Evolutionary conservation across 2,113 vertebrate genomes (phyloP), one percentile per base, ranked within the genome.

Genomic region (Bambusicola thoracicus): DNA sequence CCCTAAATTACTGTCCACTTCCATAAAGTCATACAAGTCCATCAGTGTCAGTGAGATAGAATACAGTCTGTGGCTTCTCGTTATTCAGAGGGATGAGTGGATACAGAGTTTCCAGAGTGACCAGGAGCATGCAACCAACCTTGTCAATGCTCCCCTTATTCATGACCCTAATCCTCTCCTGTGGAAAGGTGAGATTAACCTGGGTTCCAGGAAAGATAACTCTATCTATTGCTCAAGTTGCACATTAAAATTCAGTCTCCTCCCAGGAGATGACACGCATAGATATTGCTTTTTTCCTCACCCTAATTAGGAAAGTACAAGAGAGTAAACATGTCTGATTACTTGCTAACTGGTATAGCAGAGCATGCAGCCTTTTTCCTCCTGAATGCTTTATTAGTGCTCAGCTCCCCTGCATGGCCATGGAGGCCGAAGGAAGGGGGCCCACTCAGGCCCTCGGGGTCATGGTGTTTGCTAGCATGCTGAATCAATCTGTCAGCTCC

Each of bases 161-260:
- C 96, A 97, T 91, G 76, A 72, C 46, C 82, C 83, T 96, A 97
- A 96, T 95, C 90, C 68, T 48, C 41, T 53, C 11, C 63, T 27
- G 78, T 93, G 85, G 84, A 93, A 95, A 95, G 17, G 68, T 62
- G n/a, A 97, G 92, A 96, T 97, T 87, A 97, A 79, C 75, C 32
- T 62, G 24, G 86, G 69, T 85, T 19, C 6, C 0, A 2, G 83
- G 51, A 63, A 82, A 81, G 92, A 82, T 92, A 96, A 91, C 89
- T 92, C 81, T 91, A 78, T 89, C 90, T 92, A 68, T 88, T 89
- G 83, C 85, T 94, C 76, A 92, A 92, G 32, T 94, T 93, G 55
- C 1, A 0, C 58, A 61, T 87, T 94, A 96, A 95, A 96, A 88
- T 95, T 94, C 94, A 94, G 38, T 69, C 89, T 79, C 65, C 73